Base-by-base conservation (phyloP, 2,113 vertebrate species). In the Buteo buteo region DNA sequence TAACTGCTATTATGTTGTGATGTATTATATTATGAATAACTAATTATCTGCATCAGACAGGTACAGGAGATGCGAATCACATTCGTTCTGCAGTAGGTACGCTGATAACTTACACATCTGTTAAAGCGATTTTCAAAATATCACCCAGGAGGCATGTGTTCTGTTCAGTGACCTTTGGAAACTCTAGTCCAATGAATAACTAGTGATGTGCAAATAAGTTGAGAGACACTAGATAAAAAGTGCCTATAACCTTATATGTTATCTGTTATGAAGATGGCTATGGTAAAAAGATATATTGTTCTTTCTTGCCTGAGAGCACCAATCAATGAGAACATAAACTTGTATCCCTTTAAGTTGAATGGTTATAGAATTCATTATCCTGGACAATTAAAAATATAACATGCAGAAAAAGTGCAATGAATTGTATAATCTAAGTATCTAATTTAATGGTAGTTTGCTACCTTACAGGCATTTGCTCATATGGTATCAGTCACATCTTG, bases 101-200 rank as follows among this genome's bases (percentile, higher is more conserved):
- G 36, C 52, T 42, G 87, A 69, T 91, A 95, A 95, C 74, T 86
- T 82, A 84, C 69, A 92, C 32, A 65, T 77, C 73, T 83, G 83
- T 90, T 94, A 87, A 96, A 96, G 91, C 42, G 44, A 54, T 52
- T 95, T 77, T 95, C 71, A 72, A 73, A 88, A 66, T 76, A 76
- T 74, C 91, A 92, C 93, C 89, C 95, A 79, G 83, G 61, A 88
- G 80, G 77, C 80, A 87, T 84, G 77, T 90, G 62, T 78, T 94
- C 95, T 94, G 95, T 52, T 96, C 91, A 95, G 66, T 97, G 97
- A 97, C 96, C 96, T 98, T 98, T 97, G 91, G 79, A 94, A 96
- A 95, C 88, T 97, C 69, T 57, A 80, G 65, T 88, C 76, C 82
- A 85, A 78, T 67, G 80, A 94, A 93, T 82, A 95, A 66, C 71